Evolutionary conservation across 1,140 invertebrate genomes (phyloP).

Genomic region (Macrosteles quadrilineatus): DNA sequence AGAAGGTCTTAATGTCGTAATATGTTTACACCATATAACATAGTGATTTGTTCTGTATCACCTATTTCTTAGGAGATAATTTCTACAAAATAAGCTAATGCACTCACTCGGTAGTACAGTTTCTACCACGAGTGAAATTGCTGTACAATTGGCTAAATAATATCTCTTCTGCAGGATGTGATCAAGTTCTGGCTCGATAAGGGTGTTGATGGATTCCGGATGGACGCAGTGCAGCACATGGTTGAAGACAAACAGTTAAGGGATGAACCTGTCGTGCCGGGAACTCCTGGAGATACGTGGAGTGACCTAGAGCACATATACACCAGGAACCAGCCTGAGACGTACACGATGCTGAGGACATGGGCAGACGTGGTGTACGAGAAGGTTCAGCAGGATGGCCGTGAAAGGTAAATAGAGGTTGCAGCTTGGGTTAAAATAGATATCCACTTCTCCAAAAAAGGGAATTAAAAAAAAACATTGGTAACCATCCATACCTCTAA

Average conservation of each 20-base stretch:
- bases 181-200: constrained; percentile 64
- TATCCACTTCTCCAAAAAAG: background rate
- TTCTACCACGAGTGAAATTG: no score
- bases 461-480: background rate
- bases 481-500: no score
- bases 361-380: constrained; percentile 56
- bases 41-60: no score
- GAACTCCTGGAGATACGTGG: constrained; percentile 43
- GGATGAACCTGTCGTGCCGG: constrained; percentile 44
- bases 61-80: no score
- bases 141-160: no score
- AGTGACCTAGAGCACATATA: constrained; percentile 61
- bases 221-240: constrained; percentile 60
- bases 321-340: constrained; percentile 61
- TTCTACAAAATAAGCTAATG: no score
- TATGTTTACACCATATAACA: no score
- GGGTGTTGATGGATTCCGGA: constrained; percentile 70
- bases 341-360: constrained; percentile 61
- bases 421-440: no score
- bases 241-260: constrained; percentile 50
- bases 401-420: background rate
- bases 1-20: no score
- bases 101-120: no score
- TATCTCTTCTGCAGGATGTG: constrained; percentile 49
- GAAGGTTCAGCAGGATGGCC: background rate